Evolutionary conservation across 2,888 invertebrate species (phyloP).

Genomic region (Ormyrus nitidulus): DNA sequence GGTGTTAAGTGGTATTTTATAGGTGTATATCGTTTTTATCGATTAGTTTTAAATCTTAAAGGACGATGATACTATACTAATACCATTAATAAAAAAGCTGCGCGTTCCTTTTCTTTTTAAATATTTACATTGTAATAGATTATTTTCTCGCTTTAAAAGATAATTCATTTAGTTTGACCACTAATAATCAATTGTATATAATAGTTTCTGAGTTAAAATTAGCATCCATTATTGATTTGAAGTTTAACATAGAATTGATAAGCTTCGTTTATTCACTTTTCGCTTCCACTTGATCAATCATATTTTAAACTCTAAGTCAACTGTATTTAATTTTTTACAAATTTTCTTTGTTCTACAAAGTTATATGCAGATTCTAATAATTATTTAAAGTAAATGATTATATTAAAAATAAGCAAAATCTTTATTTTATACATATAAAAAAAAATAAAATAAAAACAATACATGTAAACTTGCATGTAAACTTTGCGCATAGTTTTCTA

Average conservation of each 20-base stretch:
- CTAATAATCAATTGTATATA: constrained; percentile 29
- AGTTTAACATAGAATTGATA: too few relatives aligned
- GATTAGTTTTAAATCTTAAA: constrained; percentile 52
- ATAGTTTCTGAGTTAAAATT: constrained; percentile 2
- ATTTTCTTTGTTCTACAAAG: too few relatives aligned
- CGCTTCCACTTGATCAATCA: too few relatives aligned
- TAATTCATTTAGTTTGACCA: constrained; percentile 7
- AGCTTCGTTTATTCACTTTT: too few relatives aligned
- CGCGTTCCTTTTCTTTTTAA: not conserved
- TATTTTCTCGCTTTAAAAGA: not conserved
- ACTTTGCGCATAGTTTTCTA: not conserved
- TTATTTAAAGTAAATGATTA: too few relatives aligned
- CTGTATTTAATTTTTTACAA: too few relatives aligned
- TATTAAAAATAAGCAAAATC: not conserved
- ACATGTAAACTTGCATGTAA: not conserved
- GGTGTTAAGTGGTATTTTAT: constrained; percentile 57
- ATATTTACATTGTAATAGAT: constrained; percentile 24
- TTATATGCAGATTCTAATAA: too few relatives aligned
- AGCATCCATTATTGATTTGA: too few relatives aligned
- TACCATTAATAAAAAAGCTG: constrained; percentile 37
- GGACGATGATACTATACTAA: constrained; percentile 13
- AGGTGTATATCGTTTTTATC: constrained; percentile 56
- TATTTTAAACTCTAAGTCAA: too few relatives aligned
- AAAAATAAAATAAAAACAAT: constrained; percentile 7
- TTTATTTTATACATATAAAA: not conserved